Evolutionary conservation across 35 echinoderm and acorn worm genomes (phyloP).

Genomic region (Nesometra sesokonis): DNA sequence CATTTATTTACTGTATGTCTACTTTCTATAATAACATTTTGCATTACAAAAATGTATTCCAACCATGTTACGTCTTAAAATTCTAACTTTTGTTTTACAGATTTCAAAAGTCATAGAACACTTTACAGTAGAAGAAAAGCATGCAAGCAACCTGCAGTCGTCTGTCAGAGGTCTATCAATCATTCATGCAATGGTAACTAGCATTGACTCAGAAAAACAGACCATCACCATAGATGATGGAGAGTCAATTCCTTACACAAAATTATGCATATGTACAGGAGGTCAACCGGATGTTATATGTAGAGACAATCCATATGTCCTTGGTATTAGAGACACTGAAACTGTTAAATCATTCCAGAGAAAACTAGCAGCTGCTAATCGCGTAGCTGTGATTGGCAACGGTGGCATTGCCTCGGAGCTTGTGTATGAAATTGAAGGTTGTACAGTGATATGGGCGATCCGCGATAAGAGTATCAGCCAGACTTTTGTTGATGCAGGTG

Average conservation of each 20-base stretch:
- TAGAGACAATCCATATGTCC: conserved; percentile 56
- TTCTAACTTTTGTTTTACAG: conserved; percentile 15
- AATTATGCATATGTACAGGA: conserved; percentile 81
- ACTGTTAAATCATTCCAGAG: conserved; percentile 73
- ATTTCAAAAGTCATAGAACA: conserved; percentile 68
- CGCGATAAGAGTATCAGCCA: conserved; percentile 74
- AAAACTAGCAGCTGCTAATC: conserved; percentile 49
- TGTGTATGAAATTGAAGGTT: conserved; percentile 81
- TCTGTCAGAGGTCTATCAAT: conserved; percentile 48
- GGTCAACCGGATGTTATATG: conserved; percentile 60
- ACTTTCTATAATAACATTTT: no score
- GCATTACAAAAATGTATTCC: no score
- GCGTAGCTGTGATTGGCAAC: conserved; percentile 75
- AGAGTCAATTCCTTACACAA: conserved; percentile 17
- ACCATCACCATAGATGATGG: conserved; percentile 25
- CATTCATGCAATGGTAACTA: conserved; percentile 26
- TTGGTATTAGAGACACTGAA: conserved; percentile 95
- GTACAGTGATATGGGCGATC: conserved; percentile 84
- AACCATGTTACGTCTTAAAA: no score
- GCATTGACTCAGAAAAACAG: conserved; percentile 32
- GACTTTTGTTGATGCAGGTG: conserved; percentile 74
- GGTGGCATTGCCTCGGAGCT: conserved; percentile 97
- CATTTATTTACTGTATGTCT: no score
- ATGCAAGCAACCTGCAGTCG: conserved; percentile 27
- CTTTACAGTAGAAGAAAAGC: conserved; percentile 81